Evolutionary conservation across 1,140 invertebrate species (phyloP), one percentile per base, ranked within the genome.

Genomic region (Ericerus pela): DNA sequence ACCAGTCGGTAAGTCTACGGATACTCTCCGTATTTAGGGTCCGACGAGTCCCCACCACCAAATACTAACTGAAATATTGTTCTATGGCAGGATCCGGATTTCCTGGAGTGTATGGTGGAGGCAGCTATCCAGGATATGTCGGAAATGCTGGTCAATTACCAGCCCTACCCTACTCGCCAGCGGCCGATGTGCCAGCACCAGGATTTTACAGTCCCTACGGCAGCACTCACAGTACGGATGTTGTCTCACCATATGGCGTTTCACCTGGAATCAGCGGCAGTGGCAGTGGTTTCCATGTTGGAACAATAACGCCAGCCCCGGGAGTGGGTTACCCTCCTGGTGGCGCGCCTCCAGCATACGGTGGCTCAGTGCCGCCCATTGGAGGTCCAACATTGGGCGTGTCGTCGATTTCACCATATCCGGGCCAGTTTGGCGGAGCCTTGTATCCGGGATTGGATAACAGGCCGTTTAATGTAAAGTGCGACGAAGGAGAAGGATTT

Each of bases 401-500:
- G 14, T 36, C 43, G 12, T 30, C 33, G 16, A 16, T 53, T n/a
- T 51, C 55, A 12, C 33, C 51, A 10, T 54, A 47, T 24, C 11
- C 18, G 2, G 52, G 29, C 14, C 28, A 18, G 1, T 5, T 55
- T 24, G 51, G 54, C 2, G 54, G 55, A 11, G 22, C 22, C n/a
- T 51, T 27, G 1, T 30, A 29, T n/a, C 26, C n/a, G 14, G 51
- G 56, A 16, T 24, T 51, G 2, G 58, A 57, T n/a, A 62, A 61
- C 14, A 63, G 67, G 61, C 70, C 70, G 2, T 67, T 51, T 71
- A 59, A 64, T 10, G 61, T 78, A 1, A 70, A 79, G 37, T 88
- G 85, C 65, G 85, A 88, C 61, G 83, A 85, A 33, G 75, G 75
- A 36, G 85, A 87, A 59, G 81, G 78, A 63, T 88, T 87, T 63